Evolutionary conservation across 92 coral and sea anemone genomes (phyloP).

Genomic region (Isaurus tuberculatus): DNA sequence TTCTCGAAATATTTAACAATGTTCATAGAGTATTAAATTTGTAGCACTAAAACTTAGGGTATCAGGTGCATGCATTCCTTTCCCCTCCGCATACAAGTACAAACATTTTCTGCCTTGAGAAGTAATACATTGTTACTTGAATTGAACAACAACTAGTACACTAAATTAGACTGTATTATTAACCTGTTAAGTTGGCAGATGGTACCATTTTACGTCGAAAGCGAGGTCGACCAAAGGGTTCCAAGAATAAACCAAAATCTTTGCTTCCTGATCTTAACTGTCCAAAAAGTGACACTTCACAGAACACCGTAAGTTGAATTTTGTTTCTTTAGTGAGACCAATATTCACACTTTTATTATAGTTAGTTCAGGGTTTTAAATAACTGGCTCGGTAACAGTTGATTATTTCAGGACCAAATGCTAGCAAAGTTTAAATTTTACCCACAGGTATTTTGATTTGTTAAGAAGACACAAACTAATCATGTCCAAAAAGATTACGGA

Average conservation of each 20-base stretch:
- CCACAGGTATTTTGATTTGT: too few species aligned
- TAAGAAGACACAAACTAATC: too few species aligned
- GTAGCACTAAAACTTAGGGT: too few species aligned
- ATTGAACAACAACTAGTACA: background rate
- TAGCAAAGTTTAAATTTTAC: too few species aligned
- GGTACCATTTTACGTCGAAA: conserved; percentile 68
- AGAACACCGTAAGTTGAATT: conserved; percentile 20
- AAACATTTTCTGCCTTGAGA: too few species aligned
- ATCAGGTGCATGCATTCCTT: too few species aligned
- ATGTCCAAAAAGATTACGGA: too few species aligned
- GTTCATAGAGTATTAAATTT: too few species aligned
- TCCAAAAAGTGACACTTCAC: conserved; percentile 38
- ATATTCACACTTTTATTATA: background rate
- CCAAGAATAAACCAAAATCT: conserved; percentile 86
- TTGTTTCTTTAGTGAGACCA: background rate
- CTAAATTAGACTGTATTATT: background rate
- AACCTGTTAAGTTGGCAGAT: conserved; percentile 30
- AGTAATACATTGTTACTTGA: background rate
- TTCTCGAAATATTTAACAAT: too few species aligned
- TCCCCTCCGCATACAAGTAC: too few species aligned
- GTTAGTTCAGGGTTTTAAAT: background rate
- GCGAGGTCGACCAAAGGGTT: conserved; percentile 90
- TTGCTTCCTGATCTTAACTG: conserved; percentile 29
- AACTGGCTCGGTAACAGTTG: too few species aligned
- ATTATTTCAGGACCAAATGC: too few species aligned